phyloP scores from a whole-genome alignment of 2,797 vertebrate species.

The Gouania willdenowi region DNA sequence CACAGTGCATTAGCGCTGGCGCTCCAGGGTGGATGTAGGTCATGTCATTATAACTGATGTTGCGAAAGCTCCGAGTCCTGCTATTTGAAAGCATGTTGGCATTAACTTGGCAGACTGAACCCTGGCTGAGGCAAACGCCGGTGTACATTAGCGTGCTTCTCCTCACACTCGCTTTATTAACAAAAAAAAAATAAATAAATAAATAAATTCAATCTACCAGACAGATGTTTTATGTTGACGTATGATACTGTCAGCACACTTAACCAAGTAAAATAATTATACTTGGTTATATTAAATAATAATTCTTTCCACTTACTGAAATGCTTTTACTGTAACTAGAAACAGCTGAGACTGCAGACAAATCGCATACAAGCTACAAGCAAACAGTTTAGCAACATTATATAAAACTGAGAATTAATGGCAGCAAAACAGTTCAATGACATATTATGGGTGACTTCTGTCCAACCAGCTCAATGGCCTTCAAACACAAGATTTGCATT shows the following conservation, averaged over 20 bases:
- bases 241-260: constrained; percentile 35
- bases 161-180: constrained; percentile 48
- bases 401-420: neutral
- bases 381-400: constrained; percentile 7
- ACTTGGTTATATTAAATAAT: neutral
- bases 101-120: constrained; percentile 56
- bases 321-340: constrained; percentile 5
- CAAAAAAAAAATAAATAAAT: too few species aligned
- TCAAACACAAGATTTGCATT: too few species aligned
- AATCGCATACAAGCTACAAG: constrained; percentile 11
- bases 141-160: constrained; percentile 47
- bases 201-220: too few species aligned
- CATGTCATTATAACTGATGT: constrained; percentile 67
- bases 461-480: too few species aligned
- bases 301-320: constrained; percentile 41
- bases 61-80: constrained; percentile 57
- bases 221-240: constrained; percentile 54
- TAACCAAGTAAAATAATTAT: constrained; percentile 50
- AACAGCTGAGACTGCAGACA: constrained; percentile 12
- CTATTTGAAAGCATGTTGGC: constrained; percentile 65
- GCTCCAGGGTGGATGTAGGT: constrained; percentile 63
- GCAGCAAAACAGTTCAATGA: too few species aligned
- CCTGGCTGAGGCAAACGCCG: constrained; percentile 36
- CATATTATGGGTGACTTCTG: too few species aligned
- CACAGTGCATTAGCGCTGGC: constrained; percentile 52